Base-by-base conservation (phyloP, 1,140 invertebrate genomes). In the Rhizoglyphus robini region DNA sequence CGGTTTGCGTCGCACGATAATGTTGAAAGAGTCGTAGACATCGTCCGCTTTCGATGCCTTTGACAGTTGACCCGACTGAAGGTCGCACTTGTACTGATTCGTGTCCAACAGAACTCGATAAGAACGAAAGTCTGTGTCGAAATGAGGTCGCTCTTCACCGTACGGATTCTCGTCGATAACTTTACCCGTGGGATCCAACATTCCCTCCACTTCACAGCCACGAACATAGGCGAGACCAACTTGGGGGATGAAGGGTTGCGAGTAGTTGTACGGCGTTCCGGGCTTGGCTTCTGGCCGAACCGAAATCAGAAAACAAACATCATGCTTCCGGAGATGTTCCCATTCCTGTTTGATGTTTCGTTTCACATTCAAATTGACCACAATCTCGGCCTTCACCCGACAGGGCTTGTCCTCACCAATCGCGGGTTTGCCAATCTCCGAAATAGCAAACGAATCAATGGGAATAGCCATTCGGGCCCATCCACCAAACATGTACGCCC, bases 381-480 rank as follows among this genome's bases (percentile, higher is more conserved):
- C 87, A 13, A 99, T 84, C 73, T 99, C 95, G 46, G 93, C 95
- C 48, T 90, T 80, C 0, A 99, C 96, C 65, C 90, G 76, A 0
- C 93, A 92, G 0, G 96, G 96, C 66, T 89, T 85, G 72, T 88
- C 92, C 75, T 99, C 94, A 0, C 96, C 86, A 34, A 84, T 76
- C 47, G 79, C 75, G 4, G 83, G 82, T 72, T 83, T 82, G 3
- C 79, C 81, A 30, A 78, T 78, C 79, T 97, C 92, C n/a, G 97
- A 89, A 20, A 98, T 88, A 13, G 88, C 87, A 78, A 98, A 97
- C 66, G 85, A 85, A 5, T 84, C 80, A 46, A 99, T 90, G 0
- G 92, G 90, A 71, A 96, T 88, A 1, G 96, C 95, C 96, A 99
- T 99, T 67, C 94, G 81, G 0, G 96, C 93, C 94, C 95, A 99